A percentile compares a stretch with the other conserved stretches of the same genome.
Conservation (phyloP, 2,888 invertebrate species). For the Dolichomitus sp. region DNA sequence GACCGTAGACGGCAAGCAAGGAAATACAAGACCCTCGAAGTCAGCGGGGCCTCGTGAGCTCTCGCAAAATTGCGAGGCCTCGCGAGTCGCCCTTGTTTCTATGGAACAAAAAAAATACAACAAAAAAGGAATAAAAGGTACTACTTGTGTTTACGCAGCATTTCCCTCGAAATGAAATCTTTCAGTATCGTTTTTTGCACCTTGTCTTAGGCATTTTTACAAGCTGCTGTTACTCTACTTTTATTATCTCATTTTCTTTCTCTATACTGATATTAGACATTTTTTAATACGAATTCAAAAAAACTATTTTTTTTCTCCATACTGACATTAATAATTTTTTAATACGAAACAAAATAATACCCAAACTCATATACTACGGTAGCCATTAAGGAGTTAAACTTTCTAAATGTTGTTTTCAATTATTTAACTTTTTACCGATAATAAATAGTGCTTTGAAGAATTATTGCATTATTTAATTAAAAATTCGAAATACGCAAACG, state of each 20-base stretch:
- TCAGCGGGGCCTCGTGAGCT: slow-evolving; percentile 24
- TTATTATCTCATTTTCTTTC: not conserved
- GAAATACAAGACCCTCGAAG: slow-evolving; percentile 43
- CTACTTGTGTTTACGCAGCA: slow-evolving; percentile 72
- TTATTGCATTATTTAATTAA: not conserved
- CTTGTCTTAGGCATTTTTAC: slow-evolving; percentile 28
- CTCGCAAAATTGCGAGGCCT: slow-evolving; percentile 19
- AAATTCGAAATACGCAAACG: not conserved
- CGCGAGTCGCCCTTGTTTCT: not conserved
- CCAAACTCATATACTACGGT: too few relatives aligned
- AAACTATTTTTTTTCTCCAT: too few relatives aligned
- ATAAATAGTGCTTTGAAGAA: too few relatives aligned
- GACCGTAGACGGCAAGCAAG: not conserved
- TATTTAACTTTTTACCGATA: too few relatives aligned
- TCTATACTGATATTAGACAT: not conserved
- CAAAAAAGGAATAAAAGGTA: slow-evolving; percentile 18
- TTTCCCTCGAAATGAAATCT: slow-evolving; percentile 75
- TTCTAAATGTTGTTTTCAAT: too few relatives aligned
- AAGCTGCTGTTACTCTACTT: not conserved
- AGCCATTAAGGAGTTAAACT: too few relatives aligned
- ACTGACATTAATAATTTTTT: too few relatives aligned
- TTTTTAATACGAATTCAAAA: too few relatives aligned
- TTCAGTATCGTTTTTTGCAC: slow-evolving; percentile 63
- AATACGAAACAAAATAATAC: too few relatives aligned
- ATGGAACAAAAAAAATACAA: not conserved